Evolutionary conservation across 2,113 vertebrate species (phyloP), one percentile per base, ranked within the genome.

Genomic region (Callionymus lyra): DNA sequence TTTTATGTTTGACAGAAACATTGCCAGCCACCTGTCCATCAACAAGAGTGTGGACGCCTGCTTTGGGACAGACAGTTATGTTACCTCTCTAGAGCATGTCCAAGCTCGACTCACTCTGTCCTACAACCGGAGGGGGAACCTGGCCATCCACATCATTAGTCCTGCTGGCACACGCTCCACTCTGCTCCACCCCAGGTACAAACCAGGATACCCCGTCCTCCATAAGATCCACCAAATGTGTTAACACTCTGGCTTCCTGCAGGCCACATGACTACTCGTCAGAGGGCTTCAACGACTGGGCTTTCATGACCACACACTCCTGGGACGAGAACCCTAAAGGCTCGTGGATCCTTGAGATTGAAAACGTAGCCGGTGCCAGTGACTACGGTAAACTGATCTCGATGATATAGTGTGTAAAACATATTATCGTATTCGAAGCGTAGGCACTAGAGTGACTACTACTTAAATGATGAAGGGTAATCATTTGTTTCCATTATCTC

Each of bases 221-320:
- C 14, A 9, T 38, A 12, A 47, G 16, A 15, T 40, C 27, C 60
- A 19, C 10, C 31, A 27, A 27, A 17, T 43, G 10, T 9, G 5
- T 15, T 51, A 6, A 62, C 38, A 14, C 16, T 32, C 2, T 6
- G n/a, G 12, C 58, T 44, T 61, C 33, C 54, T 53, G 15, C 74
- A 98, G 94, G 72, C 89, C 88, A 6, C 94, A 91, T 0, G 95
- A 98, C 74, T 98, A 92, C 71, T 98, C 95, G 0, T 93, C 91
- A 0, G 95, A 98, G 1, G 95, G 95, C 41, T 98, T 98, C 69
- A 98, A 88, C 0, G 93, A 97, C 80, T 98, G 95, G 95, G 94
- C 94, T 36, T 98, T 98, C 74, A 98, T 98, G 95, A 97, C 90
- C 0, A 98, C 95, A 0, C 95, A 98, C 60, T 93, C 91, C 0